Conservation (phyloP, 92 coral and sea anemone species). For the Diadumene lineata region DNA sequence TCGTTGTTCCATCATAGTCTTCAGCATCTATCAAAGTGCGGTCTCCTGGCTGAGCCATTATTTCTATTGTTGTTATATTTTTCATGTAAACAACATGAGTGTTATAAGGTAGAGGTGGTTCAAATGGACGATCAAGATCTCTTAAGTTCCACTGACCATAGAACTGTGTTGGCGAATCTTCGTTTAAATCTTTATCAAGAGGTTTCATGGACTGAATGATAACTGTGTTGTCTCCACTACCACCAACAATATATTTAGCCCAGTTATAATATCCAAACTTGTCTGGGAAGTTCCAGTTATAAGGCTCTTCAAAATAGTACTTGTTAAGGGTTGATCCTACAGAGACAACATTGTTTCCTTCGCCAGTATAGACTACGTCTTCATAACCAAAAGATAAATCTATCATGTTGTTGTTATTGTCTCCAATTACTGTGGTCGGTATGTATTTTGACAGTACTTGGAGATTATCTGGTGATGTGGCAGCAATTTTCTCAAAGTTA, state of each 20-base stretch:
- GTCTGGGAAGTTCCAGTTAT: not conserved
- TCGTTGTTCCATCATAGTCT: constrained; percentile 11
- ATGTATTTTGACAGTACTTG: constrained; percentile 10
- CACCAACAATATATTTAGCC: constrained; percentile 28
- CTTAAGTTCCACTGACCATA: constrained; percentile 17
- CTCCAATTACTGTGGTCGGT: constrained; percentile 29
- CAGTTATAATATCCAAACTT: constrained; percentile 8
- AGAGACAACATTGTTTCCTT: constrained; percentile 32
- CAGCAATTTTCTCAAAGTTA: constrained; percentile 19
- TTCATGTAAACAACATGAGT: constrained; percentile 27
- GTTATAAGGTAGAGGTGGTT: not conserved
- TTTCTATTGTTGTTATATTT: constrained; percentile 17
- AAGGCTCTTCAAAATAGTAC: not conserved
- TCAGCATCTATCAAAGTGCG: not conserved
- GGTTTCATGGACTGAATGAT: constrained; percentile 13
- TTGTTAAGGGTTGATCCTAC: constrained; percentile 14
- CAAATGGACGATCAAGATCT: not conserved
- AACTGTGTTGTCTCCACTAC: constrained; percentile 24
- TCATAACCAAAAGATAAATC: constrained; percentile 21
- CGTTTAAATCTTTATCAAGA: no score
- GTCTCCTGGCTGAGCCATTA: not conserved
- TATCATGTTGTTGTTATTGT: constrained; percentile 10
- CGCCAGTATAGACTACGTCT: constrained; percentile 29
- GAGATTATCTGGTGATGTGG: constrained; percentile 14
- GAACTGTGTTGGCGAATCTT: not conserved